phyloP scores from a whole-genome alignment of 2,888 invertebrate genomes.

The Drosophila neoperkinsi region DNA sequence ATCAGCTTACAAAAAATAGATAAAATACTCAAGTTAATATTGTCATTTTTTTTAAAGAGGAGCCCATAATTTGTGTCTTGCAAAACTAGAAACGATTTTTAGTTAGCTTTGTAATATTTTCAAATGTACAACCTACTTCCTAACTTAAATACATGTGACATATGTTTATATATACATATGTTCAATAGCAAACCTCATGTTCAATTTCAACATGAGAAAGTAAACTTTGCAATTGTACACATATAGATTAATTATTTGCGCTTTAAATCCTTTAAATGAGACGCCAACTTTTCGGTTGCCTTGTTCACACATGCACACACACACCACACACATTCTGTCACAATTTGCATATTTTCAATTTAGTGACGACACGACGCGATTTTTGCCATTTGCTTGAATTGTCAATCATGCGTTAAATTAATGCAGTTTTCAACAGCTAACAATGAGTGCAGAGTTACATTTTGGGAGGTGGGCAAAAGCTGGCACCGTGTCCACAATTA shows the following conservation, averaged over 20 bases:
- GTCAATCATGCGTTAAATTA: constrained; percentile 81
- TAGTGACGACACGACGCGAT: constrained; percentile 35
- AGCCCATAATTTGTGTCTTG: not conserved
- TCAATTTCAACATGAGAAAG: accelerated
- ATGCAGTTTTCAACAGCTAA: constrained; percentile 68
- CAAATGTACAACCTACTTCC: not conserved
- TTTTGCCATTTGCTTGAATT: constrained; percentile 41
- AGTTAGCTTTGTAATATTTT: not conserved
- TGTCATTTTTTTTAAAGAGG: not conserved
- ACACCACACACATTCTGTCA: not conserved
- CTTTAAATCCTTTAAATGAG: constrained; percentile 3
- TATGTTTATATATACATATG: not conserved
- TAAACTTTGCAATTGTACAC: constrained; percentile 39
- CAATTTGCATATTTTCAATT: constrained; percentile 76
- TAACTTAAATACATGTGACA: not conserved
- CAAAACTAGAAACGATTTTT: not conserved
- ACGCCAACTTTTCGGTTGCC: constrained; percentile 13
- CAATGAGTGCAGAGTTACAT: constrained; percentile 26
- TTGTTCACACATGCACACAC: constrained; percentile 12
- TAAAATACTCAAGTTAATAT: not conserved
- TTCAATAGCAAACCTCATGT: not conserved
- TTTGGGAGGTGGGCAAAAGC: constrained; percentile 8
- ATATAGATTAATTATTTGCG: not conserved
- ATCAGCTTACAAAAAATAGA: not conserved
- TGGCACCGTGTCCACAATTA: constrained; percentile 51